phyloP scores from a whole-genome alignment of 2,888 invertebrate genomes.

The Odiellus spinosus region DNA sequence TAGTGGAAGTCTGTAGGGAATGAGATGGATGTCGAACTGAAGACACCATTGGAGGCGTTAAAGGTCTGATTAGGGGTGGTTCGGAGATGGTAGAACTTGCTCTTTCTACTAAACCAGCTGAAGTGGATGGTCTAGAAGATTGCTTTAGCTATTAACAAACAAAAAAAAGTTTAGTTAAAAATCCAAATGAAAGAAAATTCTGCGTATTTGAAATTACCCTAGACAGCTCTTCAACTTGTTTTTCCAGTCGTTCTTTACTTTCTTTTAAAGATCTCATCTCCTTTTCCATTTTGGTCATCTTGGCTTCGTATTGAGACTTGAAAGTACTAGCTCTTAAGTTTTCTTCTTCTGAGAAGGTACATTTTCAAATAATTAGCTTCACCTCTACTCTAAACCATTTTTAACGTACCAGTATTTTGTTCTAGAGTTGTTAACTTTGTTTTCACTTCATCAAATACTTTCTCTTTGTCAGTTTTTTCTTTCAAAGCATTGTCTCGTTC shows the following conservation, averaged over 20 bases:
- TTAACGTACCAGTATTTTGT: too few relatives aligned
- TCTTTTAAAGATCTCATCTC: slow-evolving; percentile 33
- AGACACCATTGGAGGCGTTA: slow-evolving; percentile 46
- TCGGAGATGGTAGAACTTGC: slow-evolving; percentile 21
- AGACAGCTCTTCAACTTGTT: slow-evolving; percentile 23
- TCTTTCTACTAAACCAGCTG: slow-evolving; percentile 23
- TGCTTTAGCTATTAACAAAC: slow-evolving; percentile 8
- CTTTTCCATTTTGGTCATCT: slow-evolving; percentile 51
- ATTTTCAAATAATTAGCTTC: too few relatives aligned
- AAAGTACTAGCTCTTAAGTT: slow-evolving; percentile 36
- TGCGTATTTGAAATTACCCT: background rate
- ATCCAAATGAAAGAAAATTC: too few relatives aligned
- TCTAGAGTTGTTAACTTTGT: too few relatives aligned
- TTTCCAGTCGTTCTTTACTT: slow-evolving; percentile 10
- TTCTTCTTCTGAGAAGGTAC: slow-evolving; percentile 31
- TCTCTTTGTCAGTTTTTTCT: too few relatives aligned
- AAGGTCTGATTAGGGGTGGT: slow-evolving; percentile 66
- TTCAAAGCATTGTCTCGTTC: too few relatives aligned
- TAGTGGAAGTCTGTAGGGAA: slow-evolving; percentile 23
- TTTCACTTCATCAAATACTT: too few relatives aligned
- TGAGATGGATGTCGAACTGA: slow-evolving; percentile 15
- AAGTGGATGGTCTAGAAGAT: slow-evolving; percentile 21
- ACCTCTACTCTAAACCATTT: too few relatives aligned
- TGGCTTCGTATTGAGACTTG: slow-evolving; percentile 52
- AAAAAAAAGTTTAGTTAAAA: too few relatives aligned